These are phyloP conservation scores for Calameuta idolon DNA, from an alignment of 2,888 invertebrate species.

Conservation along the genomic window DNA sequence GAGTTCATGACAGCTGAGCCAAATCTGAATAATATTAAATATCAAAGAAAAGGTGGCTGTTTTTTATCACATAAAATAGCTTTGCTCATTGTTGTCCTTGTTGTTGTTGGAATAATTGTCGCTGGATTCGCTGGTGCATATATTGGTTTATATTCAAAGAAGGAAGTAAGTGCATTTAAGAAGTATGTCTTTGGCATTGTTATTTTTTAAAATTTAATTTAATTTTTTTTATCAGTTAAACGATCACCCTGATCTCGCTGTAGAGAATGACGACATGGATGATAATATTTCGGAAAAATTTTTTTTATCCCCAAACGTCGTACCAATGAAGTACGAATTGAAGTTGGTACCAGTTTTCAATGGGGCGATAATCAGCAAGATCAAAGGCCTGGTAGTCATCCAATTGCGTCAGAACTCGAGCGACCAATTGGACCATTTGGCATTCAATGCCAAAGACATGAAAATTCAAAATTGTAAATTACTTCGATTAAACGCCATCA, in stretches of 20 bases:
- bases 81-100: slow-evolving; percentile 43
- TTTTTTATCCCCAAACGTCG: slow-evolving; percentile 41
- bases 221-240: slow-evolving; percentile 32
- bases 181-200: neutral
- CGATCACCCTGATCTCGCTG: slow-evolving; percentile 32
- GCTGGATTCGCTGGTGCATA: slow-evolving; percentile 56
- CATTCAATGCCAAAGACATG: slow-evolving; percentile 48
- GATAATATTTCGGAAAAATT: slow-evolving; percentile 24
- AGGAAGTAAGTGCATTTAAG: slow-evolving; percentile 31
- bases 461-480: slow-evolving; percentile 24
- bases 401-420: slow-evolving; percentile 46
- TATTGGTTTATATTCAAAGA: slow-evolving; percentile 43
- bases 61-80: slow-evolving; percentile 74
- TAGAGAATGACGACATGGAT: slow-evolving; percentile 20
- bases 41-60: slow-evolving; percentile 73
- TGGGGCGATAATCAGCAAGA: slow-evolving; percentile 29
- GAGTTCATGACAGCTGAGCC: slow-evolving; percentile 73
- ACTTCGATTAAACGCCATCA: neutral
- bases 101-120: slow-evolving; percentile 47
- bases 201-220: slow-evolving; percentile 10
- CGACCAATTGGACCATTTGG: slow-evolving; percentile 37
- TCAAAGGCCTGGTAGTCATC: slow-evolving; percentile 47
- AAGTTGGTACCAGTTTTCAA: slow-evolving; percentile 43
- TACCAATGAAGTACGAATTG: slow-evolving; percentile 47
- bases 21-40: slow-evolving; percentile 71